These are phyloP conservation scores for Narcine bancroftii DNA, from an alignment of 2,113 vertebrate genomes.

Conservation along the genomic window DNA sequence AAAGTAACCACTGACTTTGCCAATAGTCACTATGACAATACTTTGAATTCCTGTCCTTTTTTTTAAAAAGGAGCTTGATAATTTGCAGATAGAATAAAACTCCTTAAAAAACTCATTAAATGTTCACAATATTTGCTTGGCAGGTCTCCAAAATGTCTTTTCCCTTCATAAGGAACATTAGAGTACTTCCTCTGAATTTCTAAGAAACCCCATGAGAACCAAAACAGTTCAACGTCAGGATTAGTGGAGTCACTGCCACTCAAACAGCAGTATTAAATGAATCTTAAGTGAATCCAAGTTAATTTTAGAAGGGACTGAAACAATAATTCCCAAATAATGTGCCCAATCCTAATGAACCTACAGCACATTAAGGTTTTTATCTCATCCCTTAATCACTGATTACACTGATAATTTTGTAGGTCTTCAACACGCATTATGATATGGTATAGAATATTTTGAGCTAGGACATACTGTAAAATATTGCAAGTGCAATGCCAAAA, in stretches of 20 bases:
- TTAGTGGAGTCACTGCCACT: conserved; percentile 29
- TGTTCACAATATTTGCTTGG: conserved; percentile 35
- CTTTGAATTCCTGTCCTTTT: conserved; percentile 15
- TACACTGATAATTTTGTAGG: neutral
- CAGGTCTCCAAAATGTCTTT: conserved; percentile 25
- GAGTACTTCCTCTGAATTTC: conserved; percentile 36
- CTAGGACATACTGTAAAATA: too few species aligned
- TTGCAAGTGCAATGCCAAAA: too few species aligned
- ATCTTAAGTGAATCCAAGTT: conserved; percentile 34
- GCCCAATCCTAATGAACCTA: neutral
- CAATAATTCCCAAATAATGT: neutral
- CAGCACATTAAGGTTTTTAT: neutral
- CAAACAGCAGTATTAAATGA: conserved; percentile 29
- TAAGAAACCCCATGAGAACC: conserved; percentile 36
- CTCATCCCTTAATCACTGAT: too few species aligned
- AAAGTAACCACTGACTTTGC: conserved; percentile 33
- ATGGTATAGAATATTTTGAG: neutral
- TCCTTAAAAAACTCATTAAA: conserved; percentile 37
- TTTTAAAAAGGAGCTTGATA: conserved; percentile 5
- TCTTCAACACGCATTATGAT: neutral
- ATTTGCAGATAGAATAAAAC: conserved; percentile 35
- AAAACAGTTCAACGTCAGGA: conserved; percentile 33
- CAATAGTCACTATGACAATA: conserved; percentile 29
- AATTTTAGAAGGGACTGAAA: conserved; percentile 25
- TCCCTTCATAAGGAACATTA: conserved; percentile 37